Evolutionary conservation across 1,140 invertebrate genomes (phyloP), one percentile per base, ranked within the genome.

Genomic region (Drosophila mayri): DNA sequence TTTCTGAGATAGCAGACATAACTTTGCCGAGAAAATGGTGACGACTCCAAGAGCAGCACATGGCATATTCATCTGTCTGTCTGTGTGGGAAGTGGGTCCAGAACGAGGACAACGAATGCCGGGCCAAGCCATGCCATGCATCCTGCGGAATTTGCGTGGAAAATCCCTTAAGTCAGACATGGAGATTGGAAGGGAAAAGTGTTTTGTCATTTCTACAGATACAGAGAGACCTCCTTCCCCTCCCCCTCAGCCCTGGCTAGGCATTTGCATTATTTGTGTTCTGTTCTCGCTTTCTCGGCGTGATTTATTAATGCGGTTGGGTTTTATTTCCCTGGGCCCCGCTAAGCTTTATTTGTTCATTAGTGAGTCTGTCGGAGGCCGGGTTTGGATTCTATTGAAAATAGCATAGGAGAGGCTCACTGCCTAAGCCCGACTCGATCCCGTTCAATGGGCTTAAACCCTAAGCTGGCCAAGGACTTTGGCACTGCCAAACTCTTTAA

Each of bases 261-360:
- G 68, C 73, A 81, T 86, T 86, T 86, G 82, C 76, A 75, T 86
- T 86, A 86, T 86, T 86, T 62, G 61, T 65, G 65, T 71, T 74
- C 57, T 61, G 58, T 66, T 66, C 65, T 65, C 66, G 62, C 62
- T 67, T 50, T 54, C 52, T 30, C 60, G 44, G 76, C 43, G 76
- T 87, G 83, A 87, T 87, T 86, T 88, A 87, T 87, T 88, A 80
- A 82, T 57, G 55, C 49, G 66, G 66, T 61, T 67, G 38, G 41
- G 52, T 71, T 83, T 68, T 71, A 57, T 70, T 66, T 46, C 43
- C 18, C 25, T 50, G 46, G 50, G 4, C 25, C 61, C 77, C 67
- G 68, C 67, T 87, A 87, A 87, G 84, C 84, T 88, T 90, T 87
- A 88, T 87, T 87, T 88, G 84, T 84, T 87, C 84, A 87, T 87